A percentile compares a stretch with the other conserved stretches of the same genome.
phyloP scores from a whole-genome alignment of 1,140 invertebrate species.

The Megathymus violae region DNA sequence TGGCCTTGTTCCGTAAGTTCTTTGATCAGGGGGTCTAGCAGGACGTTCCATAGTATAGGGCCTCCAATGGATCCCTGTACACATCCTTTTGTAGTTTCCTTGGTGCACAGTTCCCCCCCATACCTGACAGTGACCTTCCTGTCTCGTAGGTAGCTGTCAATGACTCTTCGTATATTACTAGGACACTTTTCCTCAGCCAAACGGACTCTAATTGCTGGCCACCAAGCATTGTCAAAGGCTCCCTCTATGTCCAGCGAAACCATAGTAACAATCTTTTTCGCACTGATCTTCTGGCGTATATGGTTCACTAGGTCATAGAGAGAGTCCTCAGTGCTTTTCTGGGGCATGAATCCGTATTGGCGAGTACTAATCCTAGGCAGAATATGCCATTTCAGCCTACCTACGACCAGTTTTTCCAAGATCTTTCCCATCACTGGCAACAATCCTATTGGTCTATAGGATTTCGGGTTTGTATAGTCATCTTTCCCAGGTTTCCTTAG shows the following conservation, averaged over 20 bases:
- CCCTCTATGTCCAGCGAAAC: not conserved
- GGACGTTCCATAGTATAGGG: not conserved
- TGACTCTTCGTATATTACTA: not conserved
- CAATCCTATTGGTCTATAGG: not conserved
- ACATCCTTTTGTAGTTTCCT: not conserved
- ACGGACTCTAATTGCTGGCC: not conserved
- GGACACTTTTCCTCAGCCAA: constrained; percentile 1
- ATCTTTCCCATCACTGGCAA: constrained; percentile 5
- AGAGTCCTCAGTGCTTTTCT: not conserved
- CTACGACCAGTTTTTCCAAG: not conserved
- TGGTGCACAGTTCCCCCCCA: not conserved
- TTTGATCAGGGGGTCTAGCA: not conserved
- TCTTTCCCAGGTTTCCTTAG: not conserved
- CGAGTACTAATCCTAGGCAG: not conserved
- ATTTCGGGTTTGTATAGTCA: not conserved
- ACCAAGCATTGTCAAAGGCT: not conserved
- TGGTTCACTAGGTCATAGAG: not conserved
- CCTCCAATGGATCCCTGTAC: not conserved
- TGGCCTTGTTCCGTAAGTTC: not conserved
- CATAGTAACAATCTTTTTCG: not conserved
- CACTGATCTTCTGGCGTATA: not conserved
- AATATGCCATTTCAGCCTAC: not conserved
- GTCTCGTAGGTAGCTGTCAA: constrained; percentile 1
- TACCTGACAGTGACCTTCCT: not conserved
- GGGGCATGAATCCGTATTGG: constrained; percentile 3